A percentile compares a stretch with the other conserved stretches of the same genome.
Evolutionary conservation across 2,797 vertebrate genomes (phyloP).

Genomic region (Chelon labrosus): DNA sequence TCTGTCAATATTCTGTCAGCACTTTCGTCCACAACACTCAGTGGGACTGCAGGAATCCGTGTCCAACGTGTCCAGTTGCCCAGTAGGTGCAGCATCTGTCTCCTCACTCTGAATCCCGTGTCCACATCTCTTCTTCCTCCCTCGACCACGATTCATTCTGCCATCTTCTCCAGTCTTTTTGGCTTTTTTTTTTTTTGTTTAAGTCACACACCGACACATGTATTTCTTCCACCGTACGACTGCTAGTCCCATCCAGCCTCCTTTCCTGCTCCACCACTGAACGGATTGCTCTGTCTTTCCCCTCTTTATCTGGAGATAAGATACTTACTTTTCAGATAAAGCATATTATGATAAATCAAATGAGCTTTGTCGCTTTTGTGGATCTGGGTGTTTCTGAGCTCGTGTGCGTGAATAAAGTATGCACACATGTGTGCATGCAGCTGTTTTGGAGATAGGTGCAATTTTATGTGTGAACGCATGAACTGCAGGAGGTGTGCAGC

Average conservation of each 20-base stretch:
- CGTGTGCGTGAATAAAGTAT: neutral
- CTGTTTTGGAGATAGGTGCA: slow-evolving; percentile 58
- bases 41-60: neutral
- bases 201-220: neutral
- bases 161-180: slow-evolving; percentile 18
- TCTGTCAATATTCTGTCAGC: neutral
- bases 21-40: slow-evolving; percentile 17
- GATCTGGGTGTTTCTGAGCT: slow-evolving; percentile 48
- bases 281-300: slow-evolving; percentile 76
- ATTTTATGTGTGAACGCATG: slow-evolving; percentile 43
- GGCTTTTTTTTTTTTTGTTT: neutral
- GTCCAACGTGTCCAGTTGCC: neutral
- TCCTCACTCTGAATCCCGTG: slow-evolving; percentile 21
- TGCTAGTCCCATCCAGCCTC: slow-evolving; percentile 38
- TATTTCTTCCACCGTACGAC: neutral
- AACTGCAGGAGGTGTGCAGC: slow-evolving; percentile 18
- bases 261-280: slow-evolving; percentile 60
- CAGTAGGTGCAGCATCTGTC: slow-evolving; percentile 10
- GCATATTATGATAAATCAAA: slow-evolving; percentile 89
- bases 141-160: neutral
- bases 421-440: slow-evolving; percentile 34
- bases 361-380: slow-evolving; percentile 76
- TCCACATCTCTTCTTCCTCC: slow-evolving; percentile 5
- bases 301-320: slow-evolving; percentile 87
- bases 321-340: slow-evolving; percentile 91